Base-by-base conservation (phyloP, 2,113 vertebrate species). In the Epinephelus lanceolatus region DNA sequence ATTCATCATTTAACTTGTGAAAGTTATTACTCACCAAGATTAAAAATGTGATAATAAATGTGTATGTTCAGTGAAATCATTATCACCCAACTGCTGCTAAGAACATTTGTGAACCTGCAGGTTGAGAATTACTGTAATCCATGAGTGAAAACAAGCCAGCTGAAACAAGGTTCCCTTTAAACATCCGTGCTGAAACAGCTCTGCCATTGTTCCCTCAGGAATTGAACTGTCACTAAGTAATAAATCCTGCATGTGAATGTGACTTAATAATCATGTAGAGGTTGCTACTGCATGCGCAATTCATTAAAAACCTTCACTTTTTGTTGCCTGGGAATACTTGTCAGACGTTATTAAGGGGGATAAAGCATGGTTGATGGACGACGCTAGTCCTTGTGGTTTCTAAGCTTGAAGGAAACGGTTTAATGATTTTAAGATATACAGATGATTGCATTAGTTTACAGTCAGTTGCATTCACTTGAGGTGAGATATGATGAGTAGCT, bases 331-430 rank as follows among this genome's bases (percentile, higher is more conserved):
- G 92, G 91, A 91, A 91, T 87, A 75, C 76, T 78, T 88, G 90
- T 91, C 92, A 91, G 84, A 72, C 40, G 56, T 84, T 90, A 88
- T 89, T 83, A 90, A 78, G 53, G 76, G 68, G 81, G 60, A 88
- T 88, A 76, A 91, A 91, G 68, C 66, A 23, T 1, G 69, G 73
- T 70, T 93, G 92, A 94, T 90, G 85, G 86, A 89, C 33, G 67
- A 80, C 4, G 6, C 57, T 21, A 13, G 45, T 87, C 78, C 87
- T 86, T 37, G 47, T 80, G 80, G 74, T 75, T 84, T 53, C 61
- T 65, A 11, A 76, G 74, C 73, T 81, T 67, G 45, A 82, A 83
- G 52, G 78, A 81, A 89, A 86, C 5, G 63, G 33, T 84, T 77
- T 85, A 86, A 89, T 83, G 81, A 86, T 79, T 91, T 80, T n/a